Base-by-base conservation (phyloP, 1,140 invertebrate genomes). In the Centruroides vittatus region DNA sequence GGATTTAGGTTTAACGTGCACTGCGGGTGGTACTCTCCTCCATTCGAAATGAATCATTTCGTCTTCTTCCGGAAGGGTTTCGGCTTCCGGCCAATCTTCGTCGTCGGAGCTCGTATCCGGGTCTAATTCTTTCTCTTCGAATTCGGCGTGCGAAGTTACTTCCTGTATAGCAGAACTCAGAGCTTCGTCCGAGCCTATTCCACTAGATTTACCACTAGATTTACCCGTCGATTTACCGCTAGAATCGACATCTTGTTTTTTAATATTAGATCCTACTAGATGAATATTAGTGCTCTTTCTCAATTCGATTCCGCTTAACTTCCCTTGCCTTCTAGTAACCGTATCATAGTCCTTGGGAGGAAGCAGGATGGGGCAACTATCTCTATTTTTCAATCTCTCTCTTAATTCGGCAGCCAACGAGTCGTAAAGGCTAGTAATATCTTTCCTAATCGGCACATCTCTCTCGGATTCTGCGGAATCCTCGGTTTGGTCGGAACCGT, bases 321-420 rank as follows among this genome's bases (percentile, higher is more conserved):
- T 90, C 1, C 89, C 89, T 60, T 87, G 86, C 61, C 85, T 84
- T 59, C 89, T 77, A 68, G 89, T 86, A 6, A 77, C 70, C 7
- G 75, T 78, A 64, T 96, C 93, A 74, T 96, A 97, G 73, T 96
- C 93, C 51, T 89, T 81, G 0, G 93, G 92, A 3, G 93, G 93
- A 57, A 93, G 71, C 46, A 96, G 77, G 50, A 96, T 80, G 1
- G 92, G 91, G 0, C 72, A 74, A 5, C 73, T 68, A 58, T 82
- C 81, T 67, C 78, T 70, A 61, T 78, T 74, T 41, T 72, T 83
- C 65, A 96, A 76, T 72, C 94, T 92, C 63, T 86, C 86, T 65
- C 89, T 81, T 50, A 96, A 75, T 71, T 97, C 93, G 0, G 89
- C 90, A 6, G 92, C 90, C 64, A 97, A 76, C 46, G 88, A 93